A percentile compares a stretch with the other conserved stretches of the same genome.
phyloP scores from a whole-genome alignment of 1,140 invertebrate species.

The Aricia agestis region DNA sequence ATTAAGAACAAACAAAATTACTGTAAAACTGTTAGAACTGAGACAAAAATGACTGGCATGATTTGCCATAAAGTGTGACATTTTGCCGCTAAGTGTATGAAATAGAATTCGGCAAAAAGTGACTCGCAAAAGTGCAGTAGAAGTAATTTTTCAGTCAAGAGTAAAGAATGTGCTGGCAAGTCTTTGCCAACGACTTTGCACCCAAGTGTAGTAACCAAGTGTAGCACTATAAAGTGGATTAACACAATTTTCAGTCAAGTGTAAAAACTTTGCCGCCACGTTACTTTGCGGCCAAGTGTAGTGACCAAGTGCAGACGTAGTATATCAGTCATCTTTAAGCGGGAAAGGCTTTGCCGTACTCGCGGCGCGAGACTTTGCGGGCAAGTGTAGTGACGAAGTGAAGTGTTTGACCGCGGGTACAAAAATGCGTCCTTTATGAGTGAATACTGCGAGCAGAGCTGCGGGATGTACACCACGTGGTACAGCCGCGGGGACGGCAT shows the following conservation, averaged over 20 bases:
- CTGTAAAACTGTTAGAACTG: not conserved
- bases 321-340: no score
- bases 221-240: no score
- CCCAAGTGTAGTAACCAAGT: no score
- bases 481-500: constrained; percentile 73
- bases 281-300: no score
- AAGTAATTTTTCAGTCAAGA: no score
- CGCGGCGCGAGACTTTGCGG: not conserved
- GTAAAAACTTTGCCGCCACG: no score
- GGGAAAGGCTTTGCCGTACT: not conserved
- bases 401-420: constrained; percentile 32
- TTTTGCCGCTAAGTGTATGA: not conserved
- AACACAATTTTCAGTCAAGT: no score
- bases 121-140: not conserved
- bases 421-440: constrained; percentile 65
- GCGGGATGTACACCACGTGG: constrained; percentile 75
- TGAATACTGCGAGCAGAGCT: constrained; percentile 57
- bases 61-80: not conserved
- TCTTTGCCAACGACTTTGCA: no score
- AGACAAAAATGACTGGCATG: not conserved
- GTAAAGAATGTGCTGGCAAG: no score
- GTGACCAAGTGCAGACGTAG: no score
- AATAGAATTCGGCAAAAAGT: not conserved
- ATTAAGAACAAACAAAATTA: not conserved
- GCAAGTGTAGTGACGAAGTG: constrained; percentile 15